Evolutionary conservation across 2,888 invertebrate species (phyloP), one percentile per base, ranked within the genome.

Genomic region (Plagodis dolabraria): DNA sequence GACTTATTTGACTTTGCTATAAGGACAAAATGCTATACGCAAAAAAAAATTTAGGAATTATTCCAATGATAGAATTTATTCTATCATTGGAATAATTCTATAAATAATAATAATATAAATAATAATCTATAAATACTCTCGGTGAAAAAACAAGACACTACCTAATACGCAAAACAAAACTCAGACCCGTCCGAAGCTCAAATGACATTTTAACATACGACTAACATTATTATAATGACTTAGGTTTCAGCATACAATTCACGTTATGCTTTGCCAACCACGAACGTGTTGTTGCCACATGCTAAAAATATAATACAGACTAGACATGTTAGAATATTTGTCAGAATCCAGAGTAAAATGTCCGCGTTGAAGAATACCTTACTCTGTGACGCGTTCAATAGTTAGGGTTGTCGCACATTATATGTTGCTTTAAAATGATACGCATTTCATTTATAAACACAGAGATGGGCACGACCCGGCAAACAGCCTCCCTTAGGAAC

Each of bases 391-490:
- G 33, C 57, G 60, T 53, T 44, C 7, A 47, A 36, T 53, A 33
- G 60, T 40, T 63, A 70, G 66, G 74, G 73, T 75, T 70, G 69
- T 64, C 76, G 75, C 79, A 83, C 72, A 77, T 74, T 74, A 82
- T 74, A 79, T 71, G 73, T 72, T 78, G 75, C 80, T 87, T 85
- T 83, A 83, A 88, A 89, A 90, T 87, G 85, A 87, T 86, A 86
- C 86, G 86, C 85, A 83, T 89, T 89, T 83, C 91, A 88, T 92
- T 89, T 91, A 87, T 89, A 91, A 90, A 89, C 89, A 89, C 80
- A 77, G 87, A 86, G 85, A 85, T 77, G 80, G 80, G 82, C 79
- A 75, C 85, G 85, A 84, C 83, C 86, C 85, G 76, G 77, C 87
- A 85, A 87, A 86, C 89, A 87, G 74, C 78, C 86, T 91, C 92